Percentiles rank a stretch among this genome's conserved stretches.
Conservation (phyloP, 2,113 vertebrate genomes). For the Lepidothrix coronata region DNA sequence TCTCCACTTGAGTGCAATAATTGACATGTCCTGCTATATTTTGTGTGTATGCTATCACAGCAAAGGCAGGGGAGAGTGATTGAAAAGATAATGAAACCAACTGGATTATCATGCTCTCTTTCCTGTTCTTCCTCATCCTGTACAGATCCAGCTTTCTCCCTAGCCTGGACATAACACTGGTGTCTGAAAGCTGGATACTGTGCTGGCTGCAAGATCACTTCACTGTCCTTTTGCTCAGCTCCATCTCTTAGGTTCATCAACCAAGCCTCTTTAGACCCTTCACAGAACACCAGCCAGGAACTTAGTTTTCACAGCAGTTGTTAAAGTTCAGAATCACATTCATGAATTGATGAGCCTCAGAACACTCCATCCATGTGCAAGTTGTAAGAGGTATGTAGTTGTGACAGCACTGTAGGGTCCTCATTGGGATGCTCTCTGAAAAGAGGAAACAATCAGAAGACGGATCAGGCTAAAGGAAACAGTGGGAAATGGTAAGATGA, state of each 20-base stretch:
- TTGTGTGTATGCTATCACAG: neutral
- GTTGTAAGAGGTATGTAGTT: neutral
- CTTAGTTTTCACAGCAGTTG: neutral
- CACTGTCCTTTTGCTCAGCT: neutral
- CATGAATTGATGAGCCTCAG: neutral
- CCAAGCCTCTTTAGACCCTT: neutral
- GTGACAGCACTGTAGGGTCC: neutral
- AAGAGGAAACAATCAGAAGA: neutral
- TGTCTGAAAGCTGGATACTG: neutral
- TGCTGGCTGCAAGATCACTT: neutral
- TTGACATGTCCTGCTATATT: neutral
- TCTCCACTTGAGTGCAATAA: neutral
- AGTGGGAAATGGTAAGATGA: neutral
- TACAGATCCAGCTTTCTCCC: neutral
- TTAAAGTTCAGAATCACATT: neutral
- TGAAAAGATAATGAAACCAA: neutral
- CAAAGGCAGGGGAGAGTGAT: neutral
- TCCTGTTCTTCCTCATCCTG: neutral
- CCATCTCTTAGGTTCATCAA: neutral
- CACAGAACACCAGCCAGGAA: neutral
- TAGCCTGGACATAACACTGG: neutral
- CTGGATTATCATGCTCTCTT: neutral
- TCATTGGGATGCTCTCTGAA: neutral
- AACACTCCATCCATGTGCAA: neutral
- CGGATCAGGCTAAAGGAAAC: neutral